Evolutionary conservation across 1,140 invertebrate genomes (phyloP), one percentile per base, ranked within the genome.

Genomic region (Aphidius ervi): DNA sequence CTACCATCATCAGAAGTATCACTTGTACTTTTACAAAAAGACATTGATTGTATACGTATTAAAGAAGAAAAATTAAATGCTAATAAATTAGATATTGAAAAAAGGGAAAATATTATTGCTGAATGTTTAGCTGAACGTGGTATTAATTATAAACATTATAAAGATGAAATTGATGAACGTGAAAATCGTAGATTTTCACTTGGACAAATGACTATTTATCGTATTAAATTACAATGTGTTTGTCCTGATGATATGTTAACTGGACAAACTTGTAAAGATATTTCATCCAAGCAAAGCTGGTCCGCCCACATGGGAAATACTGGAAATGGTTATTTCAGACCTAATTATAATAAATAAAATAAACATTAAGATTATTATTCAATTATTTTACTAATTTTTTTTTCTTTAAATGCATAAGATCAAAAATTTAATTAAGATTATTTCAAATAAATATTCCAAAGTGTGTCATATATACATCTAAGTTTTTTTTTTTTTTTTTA

Each of bases 181-280:
- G 74, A 82, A 66, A 76, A 83, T 56, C 53, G 66, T 0, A 75
- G 76, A 61, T 69, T 83, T 23, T 70, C 74, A 41, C 62, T 84
- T 5, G 82, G 83, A 5, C 81, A 84, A 71, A 80, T 84, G 80
- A 84, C 81, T 4, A 69, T 85, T 48, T 84, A 84, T 55, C 77
- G 83, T 65, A 70, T 84, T 59, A 74, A 73, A 47, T 68, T 85
- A 5, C 70, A 78, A 63, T 85, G 83, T 55, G 64, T 72, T 43
- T 85, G 84, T 71, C 78, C 79, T 10, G 70, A 74, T 54, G 72
- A 74, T 64, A 73, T 78, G 71, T 61, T 75, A 45, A 65, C 73
- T 64, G 71, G 82, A 74, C 74, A 80, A 64, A 70, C 76, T 63
- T 80, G 82, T 65, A 70, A 73, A 71, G 76, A 81, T 78, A 80